These are phyloP conservation scores for Nixonia krombeini DNA, from an alignment of 1,140 invertebrate species.

Conservation along the genomic window DNA sequence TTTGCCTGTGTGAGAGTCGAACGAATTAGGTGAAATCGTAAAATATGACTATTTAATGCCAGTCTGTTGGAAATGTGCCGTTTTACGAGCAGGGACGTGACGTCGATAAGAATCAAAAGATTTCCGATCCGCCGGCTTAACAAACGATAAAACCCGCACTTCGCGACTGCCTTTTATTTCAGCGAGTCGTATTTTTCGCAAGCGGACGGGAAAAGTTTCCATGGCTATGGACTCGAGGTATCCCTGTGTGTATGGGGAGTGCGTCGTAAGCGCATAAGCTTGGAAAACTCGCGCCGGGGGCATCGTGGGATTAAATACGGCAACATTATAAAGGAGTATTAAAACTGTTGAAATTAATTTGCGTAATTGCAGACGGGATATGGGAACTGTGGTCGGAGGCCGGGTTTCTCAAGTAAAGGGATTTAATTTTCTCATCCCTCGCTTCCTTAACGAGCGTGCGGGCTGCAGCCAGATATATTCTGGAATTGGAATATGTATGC, in stretches of 20 bases:
- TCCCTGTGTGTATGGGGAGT: constrained; percentile 5
- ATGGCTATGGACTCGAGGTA: constrained; percentile 31
- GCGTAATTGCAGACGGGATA: constrained; percentile 56
- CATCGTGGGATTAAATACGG: constrained; percentile 45
- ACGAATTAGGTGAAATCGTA: too few relatives aligned
- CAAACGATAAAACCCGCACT: too few relatives aligned
- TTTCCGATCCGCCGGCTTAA: too few relatives aligned
- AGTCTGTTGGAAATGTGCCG: too few relatives aligned
- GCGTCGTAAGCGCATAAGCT: constrained; percentile 28
- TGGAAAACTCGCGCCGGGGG: constrained; percentile 23
- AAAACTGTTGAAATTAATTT: constrained; percentile 62
- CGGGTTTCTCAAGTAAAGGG: constrained; percentile 11
- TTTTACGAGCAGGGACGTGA: too few relatives aligned
- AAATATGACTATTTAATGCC: too few relatives aligned
- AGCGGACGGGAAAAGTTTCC: constrained; percentile 46
- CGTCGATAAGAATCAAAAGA: too few relatives aligned
- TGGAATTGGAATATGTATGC: constrained; percentile 11
- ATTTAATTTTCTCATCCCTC: constrained; percentile 21
- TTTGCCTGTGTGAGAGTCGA: too few relatives aligned
- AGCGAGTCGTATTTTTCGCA: constrained; percentile 32
- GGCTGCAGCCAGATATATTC: neutral
- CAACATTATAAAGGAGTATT: constrained; percentile 53
- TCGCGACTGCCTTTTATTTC: constrained; percentile 12
- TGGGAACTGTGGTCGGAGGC: constrained; percentile 21
- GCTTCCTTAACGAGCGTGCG: constrained; percentile 9